Percentiles rank a stretch among this genome's conserved stretches.
Evolutionary conservation across 30 jellyfish, hydroid and myxozoan genomes (phyloP).

Genomic region (Sanderia malayensis): DNA sequence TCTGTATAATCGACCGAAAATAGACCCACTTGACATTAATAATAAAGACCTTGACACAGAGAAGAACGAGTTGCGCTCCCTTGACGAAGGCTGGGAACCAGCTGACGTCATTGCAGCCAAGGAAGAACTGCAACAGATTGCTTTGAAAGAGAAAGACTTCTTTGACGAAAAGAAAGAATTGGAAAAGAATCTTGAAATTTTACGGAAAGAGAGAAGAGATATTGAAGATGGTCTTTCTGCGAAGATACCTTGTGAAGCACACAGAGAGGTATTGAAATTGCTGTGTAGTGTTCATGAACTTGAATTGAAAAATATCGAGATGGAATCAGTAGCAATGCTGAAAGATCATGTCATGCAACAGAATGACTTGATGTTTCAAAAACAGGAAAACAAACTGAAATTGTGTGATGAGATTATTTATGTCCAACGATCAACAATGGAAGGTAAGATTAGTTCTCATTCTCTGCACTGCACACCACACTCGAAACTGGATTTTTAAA

Average conservation of each 20-base stretch:
- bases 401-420: slow-evolving; percentile 77
- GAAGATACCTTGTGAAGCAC: slow-evolving; percentile 84
- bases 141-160: slow-evolving; percentile 53
- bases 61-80: slow-evolving; percentile 57
- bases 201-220: slow-evolving; percentile 47
- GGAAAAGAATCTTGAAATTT: slow-evolving; percentile 50
- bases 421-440: not conserved
- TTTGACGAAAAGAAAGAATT: slow-evolving; percentile 63
- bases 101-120: slow-evolving; percentile 92
- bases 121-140: slow-evolving; percentile 73
- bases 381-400: slow-evolving; percentile 73
- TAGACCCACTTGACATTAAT: slow-evolving; percentile 20
- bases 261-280: slow-evolving; percentile 72
- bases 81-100: slow-evolving; percentile 89
- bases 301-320: slow-evolving; percentile 83
- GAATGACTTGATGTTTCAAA: slow-evolving; percentile 72
- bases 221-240: slow-evolving; percentile 63
- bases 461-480: not conserved
- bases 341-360: slow-evolving; percentile 90
- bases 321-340: slow-evolving; percentile 81
- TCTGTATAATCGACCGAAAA: slow-evolving; percentile 29
- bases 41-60: slow-evolving; percentile 57
- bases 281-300: slow-evolving; percentile 90
- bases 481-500: not conserved
- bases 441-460: not conserved